Evolutionary conservation across 2,888 invertebrate species (phyloP), one percentile per base, ranked within the genome.

Genomic region (Melipona bicolor): DNA sequence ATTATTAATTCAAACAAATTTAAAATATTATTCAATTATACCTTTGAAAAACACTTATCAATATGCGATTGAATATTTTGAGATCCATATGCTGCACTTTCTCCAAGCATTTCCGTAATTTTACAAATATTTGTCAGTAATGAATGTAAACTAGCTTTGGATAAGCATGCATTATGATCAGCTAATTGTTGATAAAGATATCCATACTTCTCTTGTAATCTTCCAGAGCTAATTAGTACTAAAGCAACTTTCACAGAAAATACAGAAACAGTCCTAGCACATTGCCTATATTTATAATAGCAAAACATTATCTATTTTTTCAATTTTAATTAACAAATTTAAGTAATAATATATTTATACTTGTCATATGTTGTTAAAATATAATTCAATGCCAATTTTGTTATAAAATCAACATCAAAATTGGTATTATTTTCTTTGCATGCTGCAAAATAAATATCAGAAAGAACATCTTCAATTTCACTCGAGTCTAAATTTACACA

Each of bases 91-190:
- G 95, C 95, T 32, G 95, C 95, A 84, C 95, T 95, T 93, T 96
- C 96, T 65, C 96, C 96, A 62, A 97, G 94, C 93, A 96, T 96
- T 87, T 95, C 95, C 91, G 96, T 94, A 93, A 96, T 90, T 95
- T 96, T 95, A 17, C 96, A 96, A 49, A 97, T 94, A 92, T 96
- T 96, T 27, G 95, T 94, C 83, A 98, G 93, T 75, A 97, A 93
- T 0, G 95, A 95, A 5, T 96, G 95, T 72, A 98, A 94, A 54
- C 96, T 95, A 73, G 96, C 95, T 72, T 96, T 96, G 0, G 97
- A 96, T 68, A 97, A 96, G 88, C 97, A 97, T 59, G 97, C 96
- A 92, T 97, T 97, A 91, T 97, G 97, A 93, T 97, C 97, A 2
- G 97, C 96, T 90, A 97, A 95, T 89, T 97, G 96, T 89, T 96